Base-by-base conservation (phyloP, 1,140 invertebrate genomes). In the Oncopodura yosiiana region DNA sequence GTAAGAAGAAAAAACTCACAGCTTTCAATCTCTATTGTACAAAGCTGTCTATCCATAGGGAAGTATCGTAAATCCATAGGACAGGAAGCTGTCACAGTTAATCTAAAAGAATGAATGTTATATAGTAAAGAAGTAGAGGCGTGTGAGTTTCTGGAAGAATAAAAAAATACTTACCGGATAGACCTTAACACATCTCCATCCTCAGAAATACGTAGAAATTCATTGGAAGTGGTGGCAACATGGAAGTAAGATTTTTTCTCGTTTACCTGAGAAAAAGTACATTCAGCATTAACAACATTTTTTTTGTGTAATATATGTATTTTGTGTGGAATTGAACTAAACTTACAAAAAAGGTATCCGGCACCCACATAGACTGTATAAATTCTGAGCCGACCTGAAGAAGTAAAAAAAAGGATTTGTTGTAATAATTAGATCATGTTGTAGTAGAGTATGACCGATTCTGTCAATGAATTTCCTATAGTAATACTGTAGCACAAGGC, bases 181-280 rank as follows among this genome's bases (percentile, higher is more conserved):
- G 88, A 93, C 71, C 90, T 80, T 60, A 92, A 87, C 67, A 95
- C 92, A 70, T 87, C 86, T 67, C 92, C 92, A 62, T 87, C 87
- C 72, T 91, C 84, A 76, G 90, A 85, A 72, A 95, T 93, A 62
- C 92, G 79, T 73, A 95, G 90, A 77, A 95, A 93, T 76, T 94
- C 90, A 77, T 95, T 94, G 74, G 85, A 91, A 65, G 92, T 94
- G 69, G 93, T 96, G 59, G 92, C 91, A 72, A 89, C 87, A 76
- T 97, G 94, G 78, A 96, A 95, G 78, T 94, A 94, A 60, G 91
- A 94, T 75, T 92, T 90, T 77, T 96, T 96, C 77, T 96, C 93
- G 73, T 96, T 97, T 67, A 89, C 14, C 44, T 8, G 5, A 46
- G 24, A 46, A 30, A 19, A 46, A 27, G 19, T 18, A 34, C 6